Percentiles rank a stretch among this genome's conserved stretches.
These are phyloP conservation scores for Ectemnius continuus DNA, from an alignment of 2,888 invertebrate species.

Conservation along the genomic window DNA sequence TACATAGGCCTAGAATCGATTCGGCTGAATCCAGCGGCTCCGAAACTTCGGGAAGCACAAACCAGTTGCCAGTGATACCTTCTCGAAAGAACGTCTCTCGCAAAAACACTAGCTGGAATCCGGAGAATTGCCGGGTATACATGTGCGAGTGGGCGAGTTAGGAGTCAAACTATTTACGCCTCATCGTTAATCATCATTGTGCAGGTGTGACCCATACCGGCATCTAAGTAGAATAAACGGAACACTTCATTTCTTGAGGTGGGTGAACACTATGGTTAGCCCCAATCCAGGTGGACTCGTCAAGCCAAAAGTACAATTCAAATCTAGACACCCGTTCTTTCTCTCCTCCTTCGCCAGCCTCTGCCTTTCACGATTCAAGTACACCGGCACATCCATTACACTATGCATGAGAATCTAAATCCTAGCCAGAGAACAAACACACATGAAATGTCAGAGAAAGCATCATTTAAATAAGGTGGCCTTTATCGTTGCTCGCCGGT, in stretches of 20 bases:
- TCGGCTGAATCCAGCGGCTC: constrained; percentile 27
- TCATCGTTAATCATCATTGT: constrained; percentile 15
- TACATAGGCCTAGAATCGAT: constrained; percentile 35
- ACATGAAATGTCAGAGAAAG: too few species aligned
- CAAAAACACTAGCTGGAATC: constrained; percentile 55
- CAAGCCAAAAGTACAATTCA: constrained; percentile 9
- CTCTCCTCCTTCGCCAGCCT: neutral
- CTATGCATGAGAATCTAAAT: too few species aligned
- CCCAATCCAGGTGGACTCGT: neutral
- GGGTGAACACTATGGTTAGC: constrained; percentile 22
- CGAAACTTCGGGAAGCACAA: constrained; percentile 52
- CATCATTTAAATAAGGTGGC: too few species aligned
- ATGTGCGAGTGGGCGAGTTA: constrained; percentile 35
- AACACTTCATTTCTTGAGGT: constrained; percentile 31
- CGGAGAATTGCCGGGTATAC: constrained; percentile 38
- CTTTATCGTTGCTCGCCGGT: too few species aligned
- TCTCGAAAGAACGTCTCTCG: constrained; percentile 49
- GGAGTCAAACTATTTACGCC: neutral
- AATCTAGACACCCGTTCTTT: neutral
- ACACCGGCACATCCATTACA: too few species aligned
- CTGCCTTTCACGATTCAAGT: too few species aligned
- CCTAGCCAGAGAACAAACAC: too few species aligned
- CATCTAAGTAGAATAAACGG: constrained; percentile 11
- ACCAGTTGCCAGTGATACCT: constrained; percentile 57
- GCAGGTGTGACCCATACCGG: constrained; percentile 8